Base-by-base conservation (phyloP, 1,140 invertebrate species). In the Drosophila guanche region DNA sequence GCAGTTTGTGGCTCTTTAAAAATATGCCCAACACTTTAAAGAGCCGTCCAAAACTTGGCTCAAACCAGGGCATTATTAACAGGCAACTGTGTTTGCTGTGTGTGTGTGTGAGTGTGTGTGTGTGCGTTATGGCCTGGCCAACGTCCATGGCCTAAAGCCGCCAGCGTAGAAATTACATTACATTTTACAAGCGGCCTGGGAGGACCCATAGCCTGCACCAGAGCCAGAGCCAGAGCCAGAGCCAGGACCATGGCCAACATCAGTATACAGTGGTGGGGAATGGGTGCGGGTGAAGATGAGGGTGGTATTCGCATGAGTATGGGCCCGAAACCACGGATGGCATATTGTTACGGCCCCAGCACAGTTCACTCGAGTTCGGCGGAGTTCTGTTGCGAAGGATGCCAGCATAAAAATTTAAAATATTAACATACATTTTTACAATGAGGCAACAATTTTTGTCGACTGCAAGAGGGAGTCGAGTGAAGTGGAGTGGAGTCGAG, bases 381-480 rank as follows among this genome's bases (percentile, higher is more conserved):
- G 29, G 8, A 33, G 65, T 54, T 62, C 29, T 5, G 20, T 43
- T 42, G 29, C 40, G 14, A n/a, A 41, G 51, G 25, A 16, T 52
- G 65, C 51, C 56, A 41, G 51, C 59, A 67, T 68, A 54, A 60
- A 76, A 76, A 70, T 76, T 76, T 76, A 51, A 76, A 76, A 76
- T 76, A 76, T 76, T 76, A 76, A 76, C 73, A 76, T 76, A 76
- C 63, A 76, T 76, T 76, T 70, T 54, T 69, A 63, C 74, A 76
- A 76, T 76, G 63, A 76, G 74, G 74, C 74, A 76, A 76, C 57
- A 62, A 76, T 76, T 76, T 67, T 63, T 52, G 16, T 42, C 4
- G 54, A 2, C 43, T 10, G 14, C 22, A 7, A n/a, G 29, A 10
- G 20, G n/a, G 27, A 62, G 14, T 12, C 1, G 33, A 37, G 50